Evolutionary conservation across 2,888 invertebrate species (phyloP).

Genomic region (Aspidapion aeneum): DNA sequence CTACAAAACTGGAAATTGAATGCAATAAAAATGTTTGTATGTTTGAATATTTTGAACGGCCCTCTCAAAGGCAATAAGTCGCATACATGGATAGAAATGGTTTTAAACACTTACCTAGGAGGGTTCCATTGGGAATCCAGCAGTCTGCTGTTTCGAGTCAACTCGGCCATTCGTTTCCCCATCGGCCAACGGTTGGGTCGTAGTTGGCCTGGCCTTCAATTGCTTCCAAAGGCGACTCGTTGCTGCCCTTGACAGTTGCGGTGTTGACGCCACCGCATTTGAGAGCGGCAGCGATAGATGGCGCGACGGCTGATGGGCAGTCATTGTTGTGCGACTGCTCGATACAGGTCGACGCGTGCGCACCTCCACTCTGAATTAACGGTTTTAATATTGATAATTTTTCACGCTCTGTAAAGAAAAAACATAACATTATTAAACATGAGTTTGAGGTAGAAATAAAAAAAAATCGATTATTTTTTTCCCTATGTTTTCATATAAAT

Average conservation of each 20-base stretch:
- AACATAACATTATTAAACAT: not conserved
- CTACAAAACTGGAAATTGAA: too few species aligned
- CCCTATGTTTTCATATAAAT: too few species aligned
- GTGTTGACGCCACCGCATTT: not conserved
- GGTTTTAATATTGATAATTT: constrained; percentile 14
- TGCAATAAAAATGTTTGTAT: too few species aligned
- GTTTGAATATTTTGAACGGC: too few species aligned
- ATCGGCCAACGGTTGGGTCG: constrained; percentile 81
- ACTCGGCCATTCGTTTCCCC: constrained; percentile 96
- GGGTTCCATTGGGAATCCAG: constrained; percentile 48
- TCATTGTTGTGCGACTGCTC: constrained; percentile 45
- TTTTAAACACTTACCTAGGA: constrained; percentile 37
- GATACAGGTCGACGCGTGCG: constrained; percentile 30
- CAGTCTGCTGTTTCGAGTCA: constrained; percentile 78
- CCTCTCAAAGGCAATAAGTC: too few species aligned
- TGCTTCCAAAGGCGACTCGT: constrained; percentile 20
- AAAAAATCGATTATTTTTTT: not conserved
- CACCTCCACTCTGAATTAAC: constrained; percentile 30
- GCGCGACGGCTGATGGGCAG: constrained; percentile 37
- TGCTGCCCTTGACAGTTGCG: too few species aligned
- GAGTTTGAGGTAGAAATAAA: too few species aligned
- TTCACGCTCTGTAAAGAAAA: constrained; percentile 59
- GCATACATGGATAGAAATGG: too few species aligned
- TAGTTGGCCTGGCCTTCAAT: constrained; percentile 43
- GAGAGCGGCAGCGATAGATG: not conserved